A percentile compares a stretch with the other conserved stretches of the same genome.
These are phyloP conservation scores for Berghia stephanieae DNA, from an alignment of 1,140 invertebrate genomes.

Conservation along the genomic window DNA sequence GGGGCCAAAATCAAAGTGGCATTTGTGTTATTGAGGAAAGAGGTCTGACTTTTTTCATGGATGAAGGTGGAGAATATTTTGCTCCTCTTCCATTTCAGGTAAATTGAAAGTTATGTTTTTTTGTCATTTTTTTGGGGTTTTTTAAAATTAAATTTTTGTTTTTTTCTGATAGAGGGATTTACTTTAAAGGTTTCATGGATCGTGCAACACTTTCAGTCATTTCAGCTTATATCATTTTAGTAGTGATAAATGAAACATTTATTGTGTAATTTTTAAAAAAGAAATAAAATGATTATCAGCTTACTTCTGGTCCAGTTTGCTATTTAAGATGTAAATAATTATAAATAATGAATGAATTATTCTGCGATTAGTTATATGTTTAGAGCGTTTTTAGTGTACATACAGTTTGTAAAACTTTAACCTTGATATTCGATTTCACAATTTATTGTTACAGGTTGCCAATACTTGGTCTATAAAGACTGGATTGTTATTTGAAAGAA, in stretches of 20 bases:
- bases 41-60: conserved; percentile 81
- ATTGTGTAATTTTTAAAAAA: too few species aligned
- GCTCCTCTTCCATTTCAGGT: conserved; percentile 87
- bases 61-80: conserved; percentile 83
- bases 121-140: neutral
- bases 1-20: conserved; percentile 66
- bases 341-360: too few species aligned
- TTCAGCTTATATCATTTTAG: neutral
- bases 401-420: too few species aligned
- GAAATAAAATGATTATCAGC: too few species aligned
- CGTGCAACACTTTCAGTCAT: neutral
- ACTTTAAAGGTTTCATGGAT: conserved; percentile 14
- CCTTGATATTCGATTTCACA: too few species aligned
- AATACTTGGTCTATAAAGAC: conserved; percentile 59
- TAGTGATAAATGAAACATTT: too few species aligned
- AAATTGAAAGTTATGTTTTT: conserved; percentile 55
- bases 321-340: too few species aligned
- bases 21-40: conserved; percentile 82
- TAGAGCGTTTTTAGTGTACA: too few species aligned
- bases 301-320: too few species aligned
- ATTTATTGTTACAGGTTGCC: conserved; percentile 51
- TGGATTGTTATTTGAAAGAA: conserved; percentile 63
- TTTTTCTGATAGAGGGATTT: neutral
- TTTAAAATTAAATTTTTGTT: conserved; percentile 8
- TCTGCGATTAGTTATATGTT: too few species aligned